These are phyloP conservation scores for Lindbergichthys nudifrons DNA, from an alignment of 2,797 vertebrate species.

Conservation along the genomic window DNA sequence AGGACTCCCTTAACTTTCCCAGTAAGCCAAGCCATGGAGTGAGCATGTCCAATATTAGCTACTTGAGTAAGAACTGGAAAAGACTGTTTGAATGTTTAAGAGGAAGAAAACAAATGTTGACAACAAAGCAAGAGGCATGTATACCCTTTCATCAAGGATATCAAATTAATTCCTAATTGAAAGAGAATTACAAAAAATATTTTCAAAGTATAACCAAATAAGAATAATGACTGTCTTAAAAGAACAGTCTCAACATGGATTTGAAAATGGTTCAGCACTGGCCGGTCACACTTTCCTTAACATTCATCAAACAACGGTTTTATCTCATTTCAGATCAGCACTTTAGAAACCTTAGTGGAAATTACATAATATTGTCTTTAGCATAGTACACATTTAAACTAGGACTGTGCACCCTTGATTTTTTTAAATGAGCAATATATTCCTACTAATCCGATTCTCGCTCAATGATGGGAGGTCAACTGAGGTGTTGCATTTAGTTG, in stretches of 20 bases:
- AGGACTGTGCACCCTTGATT: constrained; percentile 37
- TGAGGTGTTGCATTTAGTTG: constrained; percentile 3
- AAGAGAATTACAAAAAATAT: constrained; percentile 5
- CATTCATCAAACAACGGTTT: background rate
- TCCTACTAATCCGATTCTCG: constrained; percentile 8
- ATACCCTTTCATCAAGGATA: background rate
- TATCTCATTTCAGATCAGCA: background rate
- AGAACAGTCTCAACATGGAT: background rate
- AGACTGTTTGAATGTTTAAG: background rate
- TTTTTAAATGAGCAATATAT: constrained; percentile 1
- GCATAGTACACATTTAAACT: constrained; percentile 50
- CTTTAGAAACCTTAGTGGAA: background rate
- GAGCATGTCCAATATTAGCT: too few relatives aligned
- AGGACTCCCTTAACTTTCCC: too few relatives aligned
- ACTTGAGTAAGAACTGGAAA: background rate
- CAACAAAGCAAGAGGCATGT: constrained; percentile 2
- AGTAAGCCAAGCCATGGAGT: too few relatives aligned
- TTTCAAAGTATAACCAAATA: constrained; percentile 2
- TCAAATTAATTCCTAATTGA: background rate
- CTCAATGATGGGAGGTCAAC: constrained; percentile 28
- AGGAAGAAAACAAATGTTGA: background rate
- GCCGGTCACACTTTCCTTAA: background rate
- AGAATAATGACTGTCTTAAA: background rate
- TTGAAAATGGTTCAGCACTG: background rate
- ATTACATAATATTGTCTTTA: constrained; percentile 19